Evolutionary conservation across 2,888 invertebrate species (phyloP).

Genomic region (Hirtodrosophila trivittata): DNA sequence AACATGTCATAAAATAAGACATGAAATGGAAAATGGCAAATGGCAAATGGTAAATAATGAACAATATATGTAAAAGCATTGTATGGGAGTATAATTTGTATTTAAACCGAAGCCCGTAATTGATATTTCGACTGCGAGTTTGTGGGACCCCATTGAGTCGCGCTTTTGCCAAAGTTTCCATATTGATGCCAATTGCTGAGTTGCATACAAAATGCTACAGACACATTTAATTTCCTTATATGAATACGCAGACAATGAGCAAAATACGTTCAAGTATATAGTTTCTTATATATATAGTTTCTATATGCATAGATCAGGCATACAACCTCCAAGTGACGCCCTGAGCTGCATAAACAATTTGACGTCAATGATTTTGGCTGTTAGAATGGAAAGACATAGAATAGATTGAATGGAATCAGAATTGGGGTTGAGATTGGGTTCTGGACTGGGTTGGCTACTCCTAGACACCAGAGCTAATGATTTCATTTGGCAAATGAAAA

Average conservation of each 20-base stretch:
- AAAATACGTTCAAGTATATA: slow-evolving; percentile 30
- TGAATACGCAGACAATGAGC: slow-evolving; percentile 14
- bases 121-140: slow-evolving; percentile 54
- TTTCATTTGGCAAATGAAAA: slow-evolving; percentile 44
- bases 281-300: slow-evolving; percentile 14
- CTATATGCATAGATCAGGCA: slow-evolving; percentile 25
- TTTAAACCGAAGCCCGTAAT: slow-evolving; percentile 37
- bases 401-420: slow-evolving; percentile 20
- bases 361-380: slow-evolving; percentile 61
- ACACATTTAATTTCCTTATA: slow-evolving; percentile 56
- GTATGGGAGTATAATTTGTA: slow-evolving; percentile 20
- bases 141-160: slow-evolving; percentile 38
- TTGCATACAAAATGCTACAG: slow-evolving; percentile 50
- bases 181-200: slow-evolving; percentile 48
- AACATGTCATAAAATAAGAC: slow-evolving; percentile 32
- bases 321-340: slow-evolving; percentile 29
- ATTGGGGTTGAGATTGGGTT: background rate
- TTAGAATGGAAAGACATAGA: slow-evolving; percentile 31
- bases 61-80: no score
- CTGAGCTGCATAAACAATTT: slow-evolving; percentile 72
- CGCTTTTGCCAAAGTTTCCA: slow-evolving; percentile 56
- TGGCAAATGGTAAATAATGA: background rate
- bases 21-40: slow-evolving; percentile 19
- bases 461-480: slow-evolving; percentile 25
- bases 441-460: slow-evolving; percentile 11